phyloP scores from a whole-genome alignment of 37 sponge, comb jelly and placozoan genomes.

The Aplysina aerophoba region DNA sequence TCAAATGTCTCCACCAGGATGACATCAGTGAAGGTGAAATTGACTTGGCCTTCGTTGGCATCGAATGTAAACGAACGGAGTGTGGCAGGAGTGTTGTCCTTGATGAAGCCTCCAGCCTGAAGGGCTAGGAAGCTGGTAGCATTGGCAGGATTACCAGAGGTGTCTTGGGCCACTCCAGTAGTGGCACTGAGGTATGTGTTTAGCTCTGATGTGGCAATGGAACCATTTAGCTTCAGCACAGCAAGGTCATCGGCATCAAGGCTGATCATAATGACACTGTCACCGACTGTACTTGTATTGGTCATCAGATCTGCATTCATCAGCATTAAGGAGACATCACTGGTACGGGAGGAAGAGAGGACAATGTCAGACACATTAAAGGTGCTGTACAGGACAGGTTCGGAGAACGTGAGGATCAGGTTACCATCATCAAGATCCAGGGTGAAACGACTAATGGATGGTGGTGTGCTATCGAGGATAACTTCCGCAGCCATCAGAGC shows the following conservation, averaged over 20 bases:
- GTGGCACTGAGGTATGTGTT: conserved; percentile 52
- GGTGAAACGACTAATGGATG: conserved; percentile 36
- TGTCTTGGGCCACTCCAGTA: conserved; percentile 47
- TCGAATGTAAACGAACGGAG: conserved; percentile 70
- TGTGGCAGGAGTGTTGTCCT: conserved; percentile 62
- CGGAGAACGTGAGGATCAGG: conserved; percentile 69
- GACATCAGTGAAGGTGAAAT: conserved; percentile 88
- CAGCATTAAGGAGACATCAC: conserved; percentile 36
- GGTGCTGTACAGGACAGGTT: conserved; percentile 55
- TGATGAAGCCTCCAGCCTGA: conserved; percentile 21
- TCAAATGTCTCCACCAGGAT: conserved; percentile 72
- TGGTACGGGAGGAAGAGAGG: conserved; percentile 32
- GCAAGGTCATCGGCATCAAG: conserved; percentile 53
- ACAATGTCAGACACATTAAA: conserved; percentile 40
- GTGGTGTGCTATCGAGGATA: conserved; percentile 43
- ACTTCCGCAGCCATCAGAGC: conserved; percentile 41
- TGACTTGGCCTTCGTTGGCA: conserved; percentile 80
- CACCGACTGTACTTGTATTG: conserved; percentile 37
- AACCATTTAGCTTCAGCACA: conserved; percentile 59
- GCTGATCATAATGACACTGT: conserved; percentile 50
- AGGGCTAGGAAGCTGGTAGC: conserved; percentile 12
- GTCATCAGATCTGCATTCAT: conserved; percentile 38
- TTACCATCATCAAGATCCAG: conserved; percentile 51
- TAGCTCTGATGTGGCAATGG: conserved; percentile 9
- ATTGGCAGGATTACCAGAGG: conserved; percentile 43